Evolutionary conservation across 2,797 vertebrate genomes (phyloP), one percentile per base, ranked within the genome.

Genomic region (Scolopax rusticola): DNA sequence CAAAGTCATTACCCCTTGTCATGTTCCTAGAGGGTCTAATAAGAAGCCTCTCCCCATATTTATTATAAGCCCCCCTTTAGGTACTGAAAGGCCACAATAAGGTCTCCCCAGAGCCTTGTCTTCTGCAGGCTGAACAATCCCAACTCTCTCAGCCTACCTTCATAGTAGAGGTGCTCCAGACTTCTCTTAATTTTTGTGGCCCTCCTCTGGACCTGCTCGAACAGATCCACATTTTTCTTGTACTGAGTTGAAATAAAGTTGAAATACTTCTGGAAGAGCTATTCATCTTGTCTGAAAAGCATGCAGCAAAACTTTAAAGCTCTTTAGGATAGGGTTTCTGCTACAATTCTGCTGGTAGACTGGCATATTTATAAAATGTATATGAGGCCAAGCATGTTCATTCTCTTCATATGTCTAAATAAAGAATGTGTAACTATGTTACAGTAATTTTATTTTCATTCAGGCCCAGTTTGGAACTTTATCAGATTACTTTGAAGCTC

Each of bases 391-490:
- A 45, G 8, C 6, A 6, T 68, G 40, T 50, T 53, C 1, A 30
- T 76, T 86, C 6, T 76, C 18, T 81, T 54, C 16, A 3, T 73
- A 18, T 76, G 51, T 91, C 19, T 84, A 59, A 47, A 36, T 77
- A 80, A 86, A 65, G 36, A 85, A 89, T 91, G n/a, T 81, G 14
- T 23, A 65, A 33, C 33, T 89, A 33, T 85, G 33, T 92, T 78
- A 85, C 18, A 82, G 57, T 80, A 78, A 40, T 86, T 95, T 28
- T 90, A 71, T 81, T 86, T 95, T 92, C 27, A 88, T 96, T 77
- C 95, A 99, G 99, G 99, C 99, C 80, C 98, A 98, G 43, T 99
- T 99, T 93, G 99, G 99, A 91, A 99, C 99, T 8, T 97, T 99
- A 69, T 98, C 99, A 2, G 99, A 99, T 97, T 99, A 99, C 96